Percentiles rank a stretch among this genome's conserved stretches.
phyloP scores from a whole-genome alignment of 2,797 vertebrate genomes.

The Tarsius wallacei region DNA sequence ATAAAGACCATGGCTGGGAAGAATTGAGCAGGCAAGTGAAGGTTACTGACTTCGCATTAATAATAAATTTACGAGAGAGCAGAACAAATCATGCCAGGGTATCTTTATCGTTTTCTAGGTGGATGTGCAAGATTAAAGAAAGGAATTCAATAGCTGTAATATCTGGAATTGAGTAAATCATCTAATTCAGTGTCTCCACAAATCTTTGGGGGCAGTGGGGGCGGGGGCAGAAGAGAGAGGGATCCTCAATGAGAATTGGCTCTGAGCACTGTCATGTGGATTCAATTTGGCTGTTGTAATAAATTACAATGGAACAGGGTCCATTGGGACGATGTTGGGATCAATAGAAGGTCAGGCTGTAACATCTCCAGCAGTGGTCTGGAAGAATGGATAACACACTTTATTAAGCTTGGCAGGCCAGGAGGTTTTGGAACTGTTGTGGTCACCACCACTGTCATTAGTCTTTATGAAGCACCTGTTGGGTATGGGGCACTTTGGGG shows the following conservation, averaged over 20 bases:
- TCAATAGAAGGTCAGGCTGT: conserved; percentile 86
- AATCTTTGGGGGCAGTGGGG: conserved; percentile 81
- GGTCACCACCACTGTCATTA: conserved; percentile 60
- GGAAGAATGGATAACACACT: conserved; percentile 80
- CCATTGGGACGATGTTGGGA: conserved; percentile 84
- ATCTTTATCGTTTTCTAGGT: conserved; percentile 85
- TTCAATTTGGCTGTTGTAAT: conserved; percentile 88
- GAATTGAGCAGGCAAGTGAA: conserved; percentile 75
- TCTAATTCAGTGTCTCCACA: conserved; percentile 84
- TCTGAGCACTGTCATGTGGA: conserved; percentile 85
- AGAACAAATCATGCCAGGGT: conserved; percentile 82
- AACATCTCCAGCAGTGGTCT: conserved; percentile 86
- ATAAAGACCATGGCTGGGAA: conserved; percentile 85
- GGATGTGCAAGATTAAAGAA: conserved; percentile 86
- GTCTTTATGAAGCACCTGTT: conserved; percentile 71
- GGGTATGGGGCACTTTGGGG: conserved; percentile 6
- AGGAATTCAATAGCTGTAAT: conserved; percentile 87
- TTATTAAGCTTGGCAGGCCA: conserved; percentile 84
- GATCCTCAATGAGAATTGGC: conserved; percentile 83
- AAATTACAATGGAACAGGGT: conserved; percentile 85
- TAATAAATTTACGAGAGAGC: conserved; percentile 78
- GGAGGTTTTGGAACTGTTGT: conserved; percentile 68
- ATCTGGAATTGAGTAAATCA: conserved; percentile 89
- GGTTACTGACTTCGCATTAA: conserved; percentile 81
- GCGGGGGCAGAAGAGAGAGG: conserved; percentile 39